Evolutionary conservation across 2,113 vertebrate genomes (phyloP), one percentile per base, ranked within the genome.

Genomic region (Halcyon malimbica): DNA sequence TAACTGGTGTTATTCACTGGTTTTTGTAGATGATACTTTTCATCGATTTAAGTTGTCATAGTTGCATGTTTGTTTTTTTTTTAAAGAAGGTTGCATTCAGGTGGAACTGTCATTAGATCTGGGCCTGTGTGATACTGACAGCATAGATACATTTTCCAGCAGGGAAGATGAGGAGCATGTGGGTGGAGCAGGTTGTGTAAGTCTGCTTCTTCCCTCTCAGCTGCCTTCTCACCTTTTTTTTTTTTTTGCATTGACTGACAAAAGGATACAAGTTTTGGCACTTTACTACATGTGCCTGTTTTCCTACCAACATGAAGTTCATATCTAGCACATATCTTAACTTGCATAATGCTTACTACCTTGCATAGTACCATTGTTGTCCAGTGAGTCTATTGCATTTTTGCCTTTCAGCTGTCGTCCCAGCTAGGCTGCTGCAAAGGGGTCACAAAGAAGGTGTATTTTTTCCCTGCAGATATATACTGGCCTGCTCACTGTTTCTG

Each of bases 331-430:
- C 65, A 96, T 50, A 82, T 48, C 31, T 95, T 91, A 76, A 59
- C 19, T 80, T 50, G 18, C 62, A 73, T 93, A 57, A 60, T 54
- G 70, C 81, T 93, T 89, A 62, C 70, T 91, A 76, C 74, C 56
- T 92, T 95, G 74, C 74, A 75, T n/a, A 89, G 86, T 96, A 91
- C 84, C 91, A 90, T 76, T 91, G 93, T 90, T 96, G 82, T 93
- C 53, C 89, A 69, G 53, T 77, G 41, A 92, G 67, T 90, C 67
- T 85, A 12, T 37, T 50, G 31, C 10, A 64, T 20, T 39, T 21
- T 82, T 79, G 56, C 56, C 39, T 87, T 76, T 73, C 65, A 92
- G 91, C 62, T 82, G 18, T 23, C 2, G 4, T 82, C 53, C 73
- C 59, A 93, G n/a, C n/a, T 76, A 69, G 74, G n/a, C 90, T 90